Conservation (phyloP, 2,797 vertebrate genomes). For the Heteromormyrus szaboi region DNA sequence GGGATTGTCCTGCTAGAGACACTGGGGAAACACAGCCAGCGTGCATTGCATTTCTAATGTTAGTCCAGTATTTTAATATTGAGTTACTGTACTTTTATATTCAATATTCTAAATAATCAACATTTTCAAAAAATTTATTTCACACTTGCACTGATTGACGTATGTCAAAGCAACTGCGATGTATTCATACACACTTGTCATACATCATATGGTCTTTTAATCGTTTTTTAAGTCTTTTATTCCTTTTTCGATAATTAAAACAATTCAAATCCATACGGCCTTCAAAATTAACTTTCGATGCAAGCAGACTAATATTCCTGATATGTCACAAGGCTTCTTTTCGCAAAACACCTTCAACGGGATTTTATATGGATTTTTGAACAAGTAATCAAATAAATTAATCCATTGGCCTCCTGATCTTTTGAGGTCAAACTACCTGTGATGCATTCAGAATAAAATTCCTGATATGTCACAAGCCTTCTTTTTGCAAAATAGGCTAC, state of each 20-base stretch:
- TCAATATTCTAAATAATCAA: background rate
- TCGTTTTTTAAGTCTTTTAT: background rate
- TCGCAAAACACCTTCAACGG: background rate
- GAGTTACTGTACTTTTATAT: background rate
- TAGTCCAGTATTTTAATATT: background rate
- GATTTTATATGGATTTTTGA: background rate
- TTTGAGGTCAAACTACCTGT: background rate
- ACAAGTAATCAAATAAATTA: background rate
- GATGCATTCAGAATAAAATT: background rate
- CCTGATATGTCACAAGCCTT: background rate
- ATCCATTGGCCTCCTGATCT: background rate
- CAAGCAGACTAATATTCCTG: background rate
- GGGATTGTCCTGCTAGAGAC: slow-evolving; percentile 24
- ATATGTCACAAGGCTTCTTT: background rate
- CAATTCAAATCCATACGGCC: background rate
- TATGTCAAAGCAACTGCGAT: background rate
- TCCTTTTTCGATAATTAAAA: background rate
- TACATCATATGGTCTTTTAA: background rate
- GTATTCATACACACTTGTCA: background rate
- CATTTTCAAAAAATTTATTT: background rate
- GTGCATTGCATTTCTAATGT: background rate
- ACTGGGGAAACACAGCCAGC: slow-evolving; percentile 25
- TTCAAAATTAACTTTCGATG: background rate
- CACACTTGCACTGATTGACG: background rate
- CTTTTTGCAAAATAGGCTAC: background rate